Percentiles rank a stretch among this genome's conserved stretches.
These are phyloP conservation scores for Saguinus midas DNA, from an alignment of 2,113 vertebrate species.

Conservation along the genomic window DNA sequence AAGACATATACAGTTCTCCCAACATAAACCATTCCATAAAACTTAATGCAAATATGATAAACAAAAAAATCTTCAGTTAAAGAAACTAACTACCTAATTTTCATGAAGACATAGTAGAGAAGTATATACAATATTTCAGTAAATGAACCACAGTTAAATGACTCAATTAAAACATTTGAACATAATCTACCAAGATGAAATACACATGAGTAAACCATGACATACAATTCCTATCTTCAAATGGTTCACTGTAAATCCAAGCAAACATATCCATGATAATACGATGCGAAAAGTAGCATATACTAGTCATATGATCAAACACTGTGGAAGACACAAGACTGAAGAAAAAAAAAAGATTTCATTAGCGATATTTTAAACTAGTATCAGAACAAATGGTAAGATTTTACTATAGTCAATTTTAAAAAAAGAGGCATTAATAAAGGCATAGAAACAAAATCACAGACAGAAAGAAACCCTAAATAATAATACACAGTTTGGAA, in stretches of 20 bases:
- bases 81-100: conserved; percentile 3
- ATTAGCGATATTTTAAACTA: background rate
- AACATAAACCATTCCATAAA: conserved; percentile 24
- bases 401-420: background rate
- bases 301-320: background rate
- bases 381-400: conserved; percentile 23
- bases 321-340: background rate
- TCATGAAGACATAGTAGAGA: background rate
- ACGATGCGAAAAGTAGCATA: background rate
- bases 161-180: conserved; percentile 29
- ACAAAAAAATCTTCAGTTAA: background rate
- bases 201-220: background rate
- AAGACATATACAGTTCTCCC: background rate
- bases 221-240: conserved; percentile 28
- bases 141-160: conserved; percentile 6
- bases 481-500: background rate
- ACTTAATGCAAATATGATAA: background rate
- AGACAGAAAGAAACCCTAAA: conserved; percentile 28
- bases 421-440: conserved; percentile 39
- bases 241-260: background rate
- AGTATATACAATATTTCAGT: background rate
- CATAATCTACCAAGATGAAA: conserved; percentile 28
- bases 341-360: background rate
- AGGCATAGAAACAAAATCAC: background rate
- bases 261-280: background rate